phyloP scores from a whole-genome alignment of 2,113 vertebrate genomes.

The Pterophyllum scalare region DNA sequence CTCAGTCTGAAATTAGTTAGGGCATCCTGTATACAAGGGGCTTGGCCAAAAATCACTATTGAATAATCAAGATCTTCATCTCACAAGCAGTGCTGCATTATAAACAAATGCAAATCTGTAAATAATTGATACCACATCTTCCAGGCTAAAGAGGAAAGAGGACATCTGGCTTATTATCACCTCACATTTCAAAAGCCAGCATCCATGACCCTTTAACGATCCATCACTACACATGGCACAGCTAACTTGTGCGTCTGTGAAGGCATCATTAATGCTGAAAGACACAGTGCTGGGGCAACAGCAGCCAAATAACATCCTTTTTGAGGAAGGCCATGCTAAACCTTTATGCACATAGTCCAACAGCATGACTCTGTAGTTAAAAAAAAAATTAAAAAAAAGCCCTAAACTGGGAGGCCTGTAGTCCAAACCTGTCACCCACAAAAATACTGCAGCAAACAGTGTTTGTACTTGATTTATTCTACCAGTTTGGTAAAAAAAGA shows the following conservation, averaged over 20 bases:
- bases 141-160: not conserved
- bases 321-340: not conserved
- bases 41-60: not conserved
- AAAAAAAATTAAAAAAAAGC: no score
- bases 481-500: no score
- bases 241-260: not conserved
- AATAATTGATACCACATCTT: not conserved
- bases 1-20: not conserved
- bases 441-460: not conserved
- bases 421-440: not conserved
- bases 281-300: not conserved
- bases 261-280: not conserved
- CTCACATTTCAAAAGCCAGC: conserved; percentile 2
- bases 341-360: not conserved
- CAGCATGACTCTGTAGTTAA: not conserved
- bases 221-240: not conserved
- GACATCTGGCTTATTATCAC: not conserved
- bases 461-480: not conserved
- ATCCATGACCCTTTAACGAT: not conserved
- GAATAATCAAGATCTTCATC: not conserved
- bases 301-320: rapidly evolving
- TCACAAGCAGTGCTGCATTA: not conserved
- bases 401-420: not conserved
- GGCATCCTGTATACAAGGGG: not conserved
- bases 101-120: not conserved